These are phyloP conservation scores for Strigamia transsilvanica DNA, from an alignment of 2,888 invertebrate genomes.

Conservation along the genomic window DNA sequence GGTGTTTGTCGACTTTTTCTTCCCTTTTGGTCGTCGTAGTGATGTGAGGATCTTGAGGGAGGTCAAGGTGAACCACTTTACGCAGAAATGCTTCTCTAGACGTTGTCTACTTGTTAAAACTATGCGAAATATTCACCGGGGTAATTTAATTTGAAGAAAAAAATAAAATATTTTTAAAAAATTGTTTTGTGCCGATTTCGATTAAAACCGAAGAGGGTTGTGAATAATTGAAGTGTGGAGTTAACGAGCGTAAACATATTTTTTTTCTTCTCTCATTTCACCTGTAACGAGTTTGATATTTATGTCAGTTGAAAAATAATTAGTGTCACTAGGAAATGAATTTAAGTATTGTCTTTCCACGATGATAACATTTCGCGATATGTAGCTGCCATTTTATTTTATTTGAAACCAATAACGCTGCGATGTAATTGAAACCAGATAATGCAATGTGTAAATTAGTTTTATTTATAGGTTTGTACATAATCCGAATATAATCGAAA, in stretches of 20 bases:
- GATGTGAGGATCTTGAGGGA: constrained; percentile 32
- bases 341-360: not conserved
- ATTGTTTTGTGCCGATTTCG: not conserved
- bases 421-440: not conserved
- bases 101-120: constrained; percentile 28
- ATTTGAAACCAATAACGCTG: not conserved
- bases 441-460: constrained; percentile 33
- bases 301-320: constrained; percentile 40
- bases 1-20: not conserved
- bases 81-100: constrained; percentile 43
- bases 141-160: no score
- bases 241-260: constrained; percentile 14
- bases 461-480: constrained; percentile 38
- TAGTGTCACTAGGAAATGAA: constrained; percentile 43
- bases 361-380: not conserved
- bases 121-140: not conserved
- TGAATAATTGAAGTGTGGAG: not conserved
- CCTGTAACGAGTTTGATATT: constrained; percentile 42
- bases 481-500: constrained; percentile 40
- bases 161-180: no score
- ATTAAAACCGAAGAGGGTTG: not conserved
- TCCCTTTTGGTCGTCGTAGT: constrained; percentile 8
- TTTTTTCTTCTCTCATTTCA: constrained; percentile 8
- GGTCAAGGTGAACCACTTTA: constrained; percentile 53
- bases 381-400: not conserved